Evolutionary conservation across 2,888 invertebrate species (phyloP).

Genomic region (Bombyx huttoni): DNA sequence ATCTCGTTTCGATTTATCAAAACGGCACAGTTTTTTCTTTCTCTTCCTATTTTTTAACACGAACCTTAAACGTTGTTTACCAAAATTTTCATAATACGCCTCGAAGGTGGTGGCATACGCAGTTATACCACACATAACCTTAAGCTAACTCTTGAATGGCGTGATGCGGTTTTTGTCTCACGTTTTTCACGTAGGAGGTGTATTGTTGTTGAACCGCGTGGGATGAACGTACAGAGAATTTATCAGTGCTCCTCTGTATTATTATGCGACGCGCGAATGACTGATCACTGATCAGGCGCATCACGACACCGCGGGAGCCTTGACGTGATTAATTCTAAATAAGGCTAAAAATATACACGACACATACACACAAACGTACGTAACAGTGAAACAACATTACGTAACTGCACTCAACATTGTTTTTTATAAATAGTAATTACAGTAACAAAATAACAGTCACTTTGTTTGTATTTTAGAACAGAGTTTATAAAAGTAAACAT

Average conservation of each 20-base stretch:
- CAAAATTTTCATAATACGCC: constrained; percentile 10
- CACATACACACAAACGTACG: constrained; percentile 16
- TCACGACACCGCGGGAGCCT: constrained; percentile 29
- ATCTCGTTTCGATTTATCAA: constrained; percentile 15
- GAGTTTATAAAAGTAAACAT: background rate
- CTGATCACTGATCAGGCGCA: constrained; percentile 25
- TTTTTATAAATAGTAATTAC: constrained; percentile 1
- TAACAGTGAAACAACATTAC: constrained; percentile 21
- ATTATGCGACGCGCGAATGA: constrained; percentile 20
- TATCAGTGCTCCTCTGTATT: constrained; percentile 30
- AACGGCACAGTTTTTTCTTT: constrained; percentile 27
- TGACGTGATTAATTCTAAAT: constrained; percentile 34
- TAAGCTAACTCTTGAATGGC: constrained; percentile 9
- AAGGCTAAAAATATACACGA: constrained; percentile 28
- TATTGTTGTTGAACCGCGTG: constrained; percentile 12
- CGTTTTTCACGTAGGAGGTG: constrained; percentile 13
- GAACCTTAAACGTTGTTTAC: constrained; percentile 14
- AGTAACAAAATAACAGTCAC: constrained; percentile 2
- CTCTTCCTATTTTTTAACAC: constrained; percentile 29
- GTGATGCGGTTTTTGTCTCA: constrained; percentile 22
- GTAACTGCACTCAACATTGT: constrained; percentile 7
- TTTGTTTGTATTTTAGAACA: background rate
- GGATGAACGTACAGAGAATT: constrained; percentile 37
- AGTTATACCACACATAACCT: constrained; percentile 28
- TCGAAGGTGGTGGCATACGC: constrained; percentile 13